Evolutionary conservation across 2,797 vertebrate genomes (phyloP), one percentile per base, ranked within the genome.

Genomic region (Diglossa cyanea): DNA sequence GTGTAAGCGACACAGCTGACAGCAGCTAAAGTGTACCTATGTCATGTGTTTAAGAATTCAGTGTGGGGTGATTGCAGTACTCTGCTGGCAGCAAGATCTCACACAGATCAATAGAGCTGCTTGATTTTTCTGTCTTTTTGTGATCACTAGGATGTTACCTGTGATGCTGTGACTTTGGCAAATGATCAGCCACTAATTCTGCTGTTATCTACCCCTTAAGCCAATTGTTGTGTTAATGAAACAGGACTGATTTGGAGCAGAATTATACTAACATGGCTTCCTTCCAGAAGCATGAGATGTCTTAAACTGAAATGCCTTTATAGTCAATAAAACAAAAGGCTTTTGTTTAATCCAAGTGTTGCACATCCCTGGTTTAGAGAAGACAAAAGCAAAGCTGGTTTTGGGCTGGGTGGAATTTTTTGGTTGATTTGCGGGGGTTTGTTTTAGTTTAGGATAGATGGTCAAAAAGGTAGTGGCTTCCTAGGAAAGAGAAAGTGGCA

Each of bases 371-470:
- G 19, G n/a, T 82, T 93, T 73, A 91, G n/a, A 71, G 44, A 57
- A 53, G 58, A 51, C 12, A 61, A 65, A 10, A 33, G 13, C 4
- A 26, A 57, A 3, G 3, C 8, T 63, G 1, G 0, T 81, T 70
- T 71, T 79, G 7, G 61, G 31, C 31, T 82, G 42, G 21, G 6
- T 76, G 54, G 8, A 5, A 0, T 24, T 47, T 67, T 63, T 66
- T 15, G 3, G 1, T 63, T 78, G 18, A 5, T 50, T 75, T 6
- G 3, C 0, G 1, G 15, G 3, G 3, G 0, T 4, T 40, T 23
- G 9, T 31, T 86, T 78, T 57, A 10, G 18, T 90, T 87, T 62
- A 66, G 51, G 60, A 19, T 12, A 28, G 23, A 10, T 18, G 0
- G 17, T 73, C 24, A 33, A 51, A 88, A 84, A 39, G 8, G 3